These are phyloP conservation scores for Micrasema longulum DNA, from an alignment of 1,140 invertebrate species.

Conservation along the genomic window DNA sequence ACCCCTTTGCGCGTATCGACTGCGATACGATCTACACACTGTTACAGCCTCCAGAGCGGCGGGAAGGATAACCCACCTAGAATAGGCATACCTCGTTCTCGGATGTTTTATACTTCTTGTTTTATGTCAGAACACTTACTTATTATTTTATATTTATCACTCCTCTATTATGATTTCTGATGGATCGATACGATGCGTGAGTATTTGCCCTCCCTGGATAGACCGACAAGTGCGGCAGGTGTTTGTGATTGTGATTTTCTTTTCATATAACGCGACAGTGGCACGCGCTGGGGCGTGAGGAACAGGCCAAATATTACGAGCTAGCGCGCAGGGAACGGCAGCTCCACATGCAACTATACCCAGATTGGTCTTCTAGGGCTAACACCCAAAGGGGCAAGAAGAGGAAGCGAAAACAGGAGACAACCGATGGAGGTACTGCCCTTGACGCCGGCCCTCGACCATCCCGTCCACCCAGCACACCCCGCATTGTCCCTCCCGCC, in stretches of 20 bases:
- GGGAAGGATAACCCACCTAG: constrained; percentile 16
- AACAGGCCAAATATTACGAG: constrained; percentile 99
- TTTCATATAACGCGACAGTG: constrained; percentile 80
- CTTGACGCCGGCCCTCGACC: constrained; percentile 57
- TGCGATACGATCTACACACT: constrained; percentile 1
- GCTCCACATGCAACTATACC: constrained; percentile 98
- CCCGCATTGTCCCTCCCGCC: constrained; percentile 8
- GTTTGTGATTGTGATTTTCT: constrained; percentile 59
- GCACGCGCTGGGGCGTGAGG: constrained; percentile 97
- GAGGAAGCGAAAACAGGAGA: constrained; percentile 99
- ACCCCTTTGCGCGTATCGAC: constrained; percentile 54
- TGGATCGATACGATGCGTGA: constrained; percentile 17
- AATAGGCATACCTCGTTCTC: constrained; percentile 23
- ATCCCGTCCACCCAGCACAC: constrained; percentile 30
- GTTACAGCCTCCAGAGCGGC: constrained; percentile 16
- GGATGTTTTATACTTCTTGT: constrained; percentile 6
- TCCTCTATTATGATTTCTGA: constrained; percentile 16
- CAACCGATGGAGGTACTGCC: constrained; percentile 92
- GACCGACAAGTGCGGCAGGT: constrained; percentile 26
- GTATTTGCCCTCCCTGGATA: constrained; percentile 17
- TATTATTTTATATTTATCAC: constrained; percentile 24
- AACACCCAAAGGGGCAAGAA: constrained; percentile 98
- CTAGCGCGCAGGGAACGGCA: constrained; percentile 97
- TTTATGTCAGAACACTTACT: constrained; percentile 15
- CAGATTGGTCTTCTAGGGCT: constrained; percentile 98